These are phyloP conservation scores for Pseudobourletiella spinata DNA, from an alignment of 1,140 invertebrate genomes.

Conservation along the genomic window DNA sequence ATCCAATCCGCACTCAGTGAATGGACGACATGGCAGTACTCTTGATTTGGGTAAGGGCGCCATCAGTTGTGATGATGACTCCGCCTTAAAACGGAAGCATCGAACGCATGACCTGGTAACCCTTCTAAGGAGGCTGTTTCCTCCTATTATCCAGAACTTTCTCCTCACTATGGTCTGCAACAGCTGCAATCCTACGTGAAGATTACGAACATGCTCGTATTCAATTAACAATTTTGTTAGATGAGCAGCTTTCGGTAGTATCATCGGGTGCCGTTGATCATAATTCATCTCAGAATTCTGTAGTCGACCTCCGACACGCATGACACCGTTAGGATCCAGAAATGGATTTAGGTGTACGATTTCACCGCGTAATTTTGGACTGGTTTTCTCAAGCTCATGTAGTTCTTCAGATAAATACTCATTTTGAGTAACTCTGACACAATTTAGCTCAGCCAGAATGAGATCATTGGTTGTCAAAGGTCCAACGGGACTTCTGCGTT, in stretches of 20 bases:
- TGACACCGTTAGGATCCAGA: not conserved
- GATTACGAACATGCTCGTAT: not conserved
- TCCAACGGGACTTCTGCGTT: no score
- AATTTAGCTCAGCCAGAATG: no score
- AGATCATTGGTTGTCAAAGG: no score
- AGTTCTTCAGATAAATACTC: no score
- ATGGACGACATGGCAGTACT: conserved; percentile 9
- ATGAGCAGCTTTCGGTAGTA: not conserved
- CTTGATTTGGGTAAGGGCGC: not conserved
- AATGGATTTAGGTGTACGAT: not conserved
- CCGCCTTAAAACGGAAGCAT: not conserved
- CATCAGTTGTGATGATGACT: conserved; percentile 15
- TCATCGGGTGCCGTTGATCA: not conserved
- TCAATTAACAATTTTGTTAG: not conserved
- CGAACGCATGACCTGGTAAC: not conserved
- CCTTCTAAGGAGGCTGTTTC: not conserved
- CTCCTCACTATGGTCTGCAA: not conserved
- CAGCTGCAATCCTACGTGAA: not conserved
- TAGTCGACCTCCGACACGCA: not conserved
- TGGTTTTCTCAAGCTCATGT: no score
- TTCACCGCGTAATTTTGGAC: no score
- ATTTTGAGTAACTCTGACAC: no score
- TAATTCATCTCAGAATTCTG: no score
- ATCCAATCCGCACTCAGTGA: conserved; percentile 37
- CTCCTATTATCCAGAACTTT: not conserved